These are phyloP conservation scores for Scortum barcoo DNA, from an alignment of 2,113 vertebrate genomes.

Conservation along the genomic window DNA sequence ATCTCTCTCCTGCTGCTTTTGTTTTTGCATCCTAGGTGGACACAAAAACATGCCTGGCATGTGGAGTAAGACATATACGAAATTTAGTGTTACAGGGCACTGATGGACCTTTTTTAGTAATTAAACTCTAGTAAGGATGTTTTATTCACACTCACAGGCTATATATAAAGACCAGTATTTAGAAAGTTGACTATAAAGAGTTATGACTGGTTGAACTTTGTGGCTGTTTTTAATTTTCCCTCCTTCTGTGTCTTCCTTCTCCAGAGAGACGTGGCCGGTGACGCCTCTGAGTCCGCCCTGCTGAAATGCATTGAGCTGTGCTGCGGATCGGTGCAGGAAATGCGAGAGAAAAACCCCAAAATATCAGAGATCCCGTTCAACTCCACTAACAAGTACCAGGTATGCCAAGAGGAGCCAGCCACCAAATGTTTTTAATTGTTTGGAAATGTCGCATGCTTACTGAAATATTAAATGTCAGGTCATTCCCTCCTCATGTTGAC, in stretches of 20 bases:
- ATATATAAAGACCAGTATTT: no score
- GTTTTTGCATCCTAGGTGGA: neutral
- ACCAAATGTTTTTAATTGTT: neutral
- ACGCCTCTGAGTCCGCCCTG: slow-evolving; percentile 93
- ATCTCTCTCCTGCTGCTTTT: neutral
- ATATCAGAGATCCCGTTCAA: slow-evolving; percentile 95
- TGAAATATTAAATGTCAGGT: neutral
- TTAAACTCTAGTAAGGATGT: neutral
- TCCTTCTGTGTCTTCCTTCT: neutral
- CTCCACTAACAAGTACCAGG: slow-evolving; percentile 98
- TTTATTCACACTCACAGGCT: neutral
- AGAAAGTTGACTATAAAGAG: neutral
- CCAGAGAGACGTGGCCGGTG: slow-evolving; percentile 92
- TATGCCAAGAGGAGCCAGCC: slow-evolving; percentile 48
- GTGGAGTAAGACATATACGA: neutral
- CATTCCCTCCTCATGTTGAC: neutral
- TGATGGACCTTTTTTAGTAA: no score
- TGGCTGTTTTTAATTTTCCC: neutral
- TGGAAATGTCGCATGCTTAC: neutral
- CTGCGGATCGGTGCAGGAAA: slow-evolving; percentile 91
- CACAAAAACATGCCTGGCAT: neutral
- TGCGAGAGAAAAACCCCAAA: slow-evolving; percentile 89
- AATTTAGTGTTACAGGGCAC: neutral
- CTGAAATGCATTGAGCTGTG: slow-evolving; percentile 96
- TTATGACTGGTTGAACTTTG: no score